A percentile compares a stretch with the other conserved stretches of the same genome.
Evolutionary conservation across 2,797 vertebrate genomes (phyloP).

Genomic region (Macropus fuliginosus): DNA sequence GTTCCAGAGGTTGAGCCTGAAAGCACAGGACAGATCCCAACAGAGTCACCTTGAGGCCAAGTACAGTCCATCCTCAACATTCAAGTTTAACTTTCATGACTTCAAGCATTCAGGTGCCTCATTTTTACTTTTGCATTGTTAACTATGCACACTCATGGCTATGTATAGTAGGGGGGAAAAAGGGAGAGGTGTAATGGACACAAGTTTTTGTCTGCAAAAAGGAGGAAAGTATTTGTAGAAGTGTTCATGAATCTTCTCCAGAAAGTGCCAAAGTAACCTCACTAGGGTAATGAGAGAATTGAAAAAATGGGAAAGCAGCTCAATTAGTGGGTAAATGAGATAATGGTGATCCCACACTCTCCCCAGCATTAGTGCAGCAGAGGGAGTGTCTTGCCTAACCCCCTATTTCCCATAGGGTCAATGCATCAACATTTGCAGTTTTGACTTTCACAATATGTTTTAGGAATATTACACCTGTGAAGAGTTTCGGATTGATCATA

Average conservation of each 20-base stretch:
- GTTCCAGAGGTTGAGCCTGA: not conserved
- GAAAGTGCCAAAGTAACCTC: not conserved
- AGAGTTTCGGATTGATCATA: not conserved
- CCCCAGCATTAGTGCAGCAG: rapidly evolving
- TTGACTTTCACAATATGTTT: not conserved
- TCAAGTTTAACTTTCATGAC: not conserved
- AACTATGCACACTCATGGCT: not conserved
- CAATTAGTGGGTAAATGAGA: not conserved
- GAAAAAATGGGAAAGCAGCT: not conserved
- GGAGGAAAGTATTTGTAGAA: not conserved
- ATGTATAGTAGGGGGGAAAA: not conserved
- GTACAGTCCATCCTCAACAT: not conserved
- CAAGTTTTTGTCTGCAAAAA: not conserved
- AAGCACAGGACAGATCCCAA: not conserved
- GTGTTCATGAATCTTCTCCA: not conserved
- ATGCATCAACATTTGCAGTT: not conserved
- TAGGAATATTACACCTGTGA: not conserved
- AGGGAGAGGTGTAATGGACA: not conserved
- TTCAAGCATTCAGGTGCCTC: not conserved
- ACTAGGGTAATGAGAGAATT: not conserved
- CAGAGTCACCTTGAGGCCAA: not conserved
- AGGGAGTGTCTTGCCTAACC: not conserved
- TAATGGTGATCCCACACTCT: not conserved
- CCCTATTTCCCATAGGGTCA: not conserved
- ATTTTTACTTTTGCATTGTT: not conserved